Evolutionary conservation across 2,113 vertebrate species (phyloP).

Genomic region (Rhynchomys soricoides): DNA sequence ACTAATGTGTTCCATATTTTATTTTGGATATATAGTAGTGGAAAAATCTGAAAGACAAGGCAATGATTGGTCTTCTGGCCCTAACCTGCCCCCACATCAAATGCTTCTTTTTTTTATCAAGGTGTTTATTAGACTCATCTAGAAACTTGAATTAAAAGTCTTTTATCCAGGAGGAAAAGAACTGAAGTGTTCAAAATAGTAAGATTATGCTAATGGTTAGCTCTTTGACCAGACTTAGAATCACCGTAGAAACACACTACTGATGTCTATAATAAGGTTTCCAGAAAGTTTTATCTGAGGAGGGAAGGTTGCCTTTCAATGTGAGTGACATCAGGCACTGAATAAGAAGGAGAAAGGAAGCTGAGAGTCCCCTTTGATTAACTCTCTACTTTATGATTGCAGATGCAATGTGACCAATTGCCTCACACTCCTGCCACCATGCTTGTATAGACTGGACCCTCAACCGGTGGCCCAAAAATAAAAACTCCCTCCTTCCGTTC

Average conservation of each 20-base stretch:
- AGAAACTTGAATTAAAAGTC: conserved; percentile 38
- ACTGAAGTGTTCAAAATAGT: not conserved
- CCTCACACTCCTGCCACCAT: no score
- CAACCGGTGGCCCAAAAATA: not conserved
- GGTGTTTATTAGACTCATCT: not conserved
- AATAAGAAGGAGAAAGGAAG: not conserved
- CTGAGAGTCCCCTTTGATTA: not conserved
- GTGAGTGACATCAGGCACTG: no score
- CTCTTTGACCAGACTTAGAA: not conserved
- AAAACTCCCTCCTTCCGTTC: not conserved
- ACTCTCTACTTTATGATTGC: no score
- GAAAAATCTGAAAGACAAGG: not conserved
- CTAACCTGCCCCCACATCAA: not conserved
- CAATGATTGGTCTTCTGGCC: not conserved
- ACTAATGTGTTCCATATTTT: conserved; percentile 6
- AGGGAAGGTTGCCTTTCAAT: not conserved
- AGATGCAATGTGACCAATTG: not conserved
- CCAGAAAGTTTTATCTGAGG: not conserved
- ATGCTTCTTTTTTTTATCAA: not conserved
- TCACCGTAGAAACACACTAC: not conserved
- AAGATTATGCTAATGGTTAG: not conserved
- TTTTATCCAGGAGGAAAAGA: conserved; percentile 6
- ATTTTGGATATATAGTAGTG: not conserved
- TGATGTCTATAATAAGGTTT: not conserved
- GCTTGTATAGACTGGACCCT: not conserved